Evolutionary conservation across 2,888 invertebrate genomes (phyloP), one percentile per base, ranked within the genome.

Genomic region (Ctena decussata): DNA sequence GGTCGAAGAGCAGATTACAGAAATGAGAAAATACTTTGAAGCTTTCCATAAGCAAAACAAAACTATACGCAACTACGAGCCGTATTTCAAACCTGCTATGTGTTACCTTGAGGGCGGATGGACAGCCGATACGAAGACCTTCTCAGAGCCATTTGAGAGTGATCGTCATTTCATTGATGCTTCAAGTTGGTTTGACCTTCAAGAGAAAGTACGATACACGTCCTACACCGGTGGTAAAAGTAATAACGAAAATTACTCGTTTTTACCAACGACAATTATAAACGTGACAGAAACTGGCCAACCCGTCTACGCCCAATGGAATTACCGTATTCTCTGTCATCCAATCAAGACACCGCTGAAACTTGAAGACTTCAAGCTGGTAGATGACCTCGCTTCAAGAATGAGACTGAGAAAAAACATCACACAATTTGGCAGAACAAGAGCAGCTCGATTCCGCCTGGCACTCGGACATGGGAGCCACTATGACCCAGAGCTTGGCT

Each of bases 61-160:
- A 18, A 73, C 84, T 0, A 82, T 83, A 18, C 75, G 92, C 70
- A 91, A 94, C 76, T 94, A 93, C 86, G 77, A 86, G 39, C 87
- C 88, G 15, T 94, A 93, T 85, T 94, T 94, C 85, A 93, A 92
- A 73, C 92, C 94, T 0, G 85, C 90, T n/a, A 73, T 94, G 30
- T 93, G 93, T 65, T 94, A 93, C 84, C 77, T 94, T 77, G 94
- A 94, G 72, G 94, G 93, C 0, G 92, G 89, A 8, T 94, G 94
- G 94, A 94, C 93, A 6, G 89, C 87, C 0, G 84, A 91, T 74
- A 85, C 87, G 0, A 86, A 90, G 11, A 69, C 82, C 3, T 60
- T 94, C 0, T 90, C 91, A n/a, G 94, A 94, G 78, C 93, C 94
- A 0, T 94, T 94, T 80, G 77, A 86, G 11, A 94, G 94, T 72